Conservation (phyloP, 2,113 vertebrate species). For the Pao palembangensis region DNA sequence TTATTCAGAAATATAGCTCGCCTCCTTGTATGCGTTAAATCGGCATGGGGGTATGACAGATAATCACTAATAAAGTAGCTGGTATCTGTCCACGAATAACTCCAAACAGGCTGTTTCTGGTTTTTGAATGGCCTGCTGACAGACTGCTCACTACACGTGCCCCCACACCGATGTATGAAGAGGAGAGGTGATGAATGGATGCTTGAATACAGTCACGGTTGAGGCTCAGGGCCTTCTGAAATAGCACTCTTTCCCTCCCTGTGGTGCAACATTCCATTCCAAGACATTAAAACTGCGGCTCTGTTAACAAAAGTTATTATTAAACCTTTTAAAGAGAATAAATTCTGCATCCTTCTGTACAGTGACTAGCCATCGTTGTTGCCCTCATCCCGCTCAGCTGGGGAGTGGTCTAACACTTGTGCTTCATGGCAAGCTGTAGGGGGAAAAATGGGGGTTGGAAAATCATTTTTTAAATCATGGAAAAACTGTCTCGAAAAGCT, state of each 20-base stretch:
- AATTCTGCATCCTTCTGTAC: slow-evolving; percentile 53
- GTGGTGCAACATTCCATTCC: slow-evolving; percentile 27
- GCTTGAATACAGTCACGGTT: no score
- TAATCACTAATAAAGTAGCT: slow-evolving; percentile 9
- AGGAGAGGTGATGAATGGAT: not conserved
- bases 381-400: slow-evolving; percentile 27
- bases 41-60: no score
- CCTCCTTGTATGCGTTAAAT: not conserved
- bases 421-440: slow-evolving; percentile 96
- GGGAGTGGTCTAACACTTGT: slow-evolving; percentile 88
- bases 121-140: slow-evolving; percentile 12
- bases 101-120: slow-evolving; percentile 6
- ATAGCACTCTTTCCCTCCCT: not conserved
- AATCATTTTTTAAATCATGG: not conserved
- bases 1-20: not conserved
- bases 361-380: slow-evolving; percentile 41
- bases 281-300: slow-evolving; percentile 47
- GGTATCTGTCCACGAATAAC: slow-evolving; percentile 8
- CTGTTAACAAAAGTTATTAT: slow-evolving; percentile 57
- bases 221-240: no score
- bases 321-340: slow-evolving; percentile 46
- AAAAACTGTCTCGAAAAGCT: not conserved
- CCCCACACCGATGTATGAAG: slow-evolving; percentile 6
- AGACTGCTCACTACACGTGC: slow-evolving; percentile 7
- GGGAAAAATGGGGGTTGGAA: not conserved